phyloP scores from a whole-genome alignment of 2,888 invertebrate species.

The Caenorhabditis imperialis region DNA sequence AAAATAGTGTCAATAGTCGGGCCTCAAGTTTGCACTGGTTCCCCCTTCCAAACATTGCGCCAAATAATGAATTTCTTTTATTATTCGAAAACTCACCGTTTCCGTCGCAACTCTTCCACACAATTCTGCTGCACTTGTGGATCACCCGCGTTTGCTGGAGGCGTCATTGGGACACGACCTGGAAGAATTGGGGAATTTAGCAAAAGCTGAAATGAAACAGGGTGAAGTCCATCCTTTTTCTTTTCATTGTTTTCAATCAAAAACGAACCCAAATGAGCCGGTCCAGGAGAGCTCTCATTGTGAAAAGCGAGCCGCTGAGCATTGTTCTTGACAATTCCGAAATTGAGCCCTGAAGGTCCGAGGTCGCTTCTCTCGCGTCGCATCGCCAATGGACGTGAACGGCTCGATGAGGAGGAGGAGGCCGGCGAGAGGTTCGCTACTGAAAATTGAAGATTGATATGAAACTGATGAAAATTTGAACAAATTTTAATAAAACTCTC shows the following conservation, averaged over 20 bases:
- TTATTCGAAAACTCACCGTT: slow-evolving; percentile 69
- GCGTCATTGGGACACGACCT: slow-evolving; percentile 60
- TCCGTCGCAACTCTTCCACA: slow-evolving; percentile 73
- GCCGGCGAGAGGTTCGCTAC: slow-evolving; percentile 1
- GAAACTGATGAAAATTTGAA: no score
- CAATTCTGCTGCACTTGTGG: slow-evolving; percentile 67
- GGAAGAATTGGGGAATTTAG: neutral
- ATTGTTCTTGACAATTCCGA: slow-evolving; percentile 45
- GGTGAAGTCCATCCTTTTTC: neutral
- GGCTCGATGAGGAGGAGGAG: slow-evolving; percentile 31
- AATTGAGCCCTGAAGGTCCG: slow-evolving; percentile 34
- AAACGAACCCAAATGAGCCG: slow-evolving; percentile 21
- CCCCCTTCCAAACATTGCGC: neutral
- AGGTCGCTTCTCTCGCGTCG: slow-evolving; percentile 68
- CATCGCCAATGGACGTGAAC: slow-evolving; percentile 61
- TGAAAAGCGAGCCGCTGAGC: slow-evolving; percentile 57
- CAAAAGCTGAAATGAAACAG: no score
- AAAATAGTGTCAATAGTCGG: slow-evolving; percentile 43
- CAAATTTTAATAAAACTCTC: slow-evolving; percentile 3
- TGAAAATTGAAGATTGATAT: no score
- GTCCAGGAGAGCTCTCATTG: slow-evolving; percentile 64
- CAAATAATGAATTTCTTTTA: no score
- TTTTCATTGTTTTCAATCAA: neutral
- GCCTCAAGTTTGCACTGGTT: slow-evolving; percentile 20
- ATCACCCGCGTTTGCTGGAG: slow-evolving; percentile 63